phyloP scores from a whole-genome alignment of 2,113 vertebrate species.

The Prochilodus magdalenae region DNA sequence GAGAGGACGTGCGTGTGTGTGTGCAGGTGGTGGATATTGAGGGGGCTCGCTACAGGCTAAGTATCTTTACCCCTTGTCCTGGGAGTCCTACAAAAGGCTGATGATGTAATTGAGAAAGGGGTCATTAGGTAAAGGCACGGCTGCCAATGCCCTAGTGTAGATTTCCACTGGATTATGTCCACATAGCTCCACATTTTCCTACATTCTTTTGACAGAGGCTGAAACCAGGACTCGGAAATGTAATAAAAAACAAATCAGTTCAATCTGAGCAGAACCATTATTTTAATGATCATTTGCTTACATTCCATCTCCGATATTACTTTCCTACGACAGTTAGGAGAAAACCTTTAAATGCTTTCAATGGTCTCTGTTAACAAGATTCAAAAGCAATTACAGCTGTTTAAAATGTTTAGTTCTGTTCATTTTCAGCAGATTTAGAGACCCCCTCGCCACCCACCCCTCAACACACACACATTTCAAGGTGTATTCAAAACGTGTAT shows the following conservation, averaged over 20 bases:
- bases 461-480: not conserved
- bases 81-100: conserved; percentile 49
- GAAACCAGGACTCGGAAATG: not conserved
- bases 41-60: conserved; percentile 39
- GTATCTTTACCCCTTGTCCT: conserved; percentile 53
- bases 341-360: too few relatives aligned
- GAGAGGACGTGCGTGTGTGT: not conserved
- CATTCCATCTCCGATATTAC: too few relatives aligned
- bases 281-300: too few relatives aligned
- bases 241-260: not conserved
- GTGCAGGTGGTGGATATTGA: conserved; percentile 30
- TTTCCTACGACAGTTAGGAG: too few relatives aligned
- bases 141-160: conserved; percentile 42
- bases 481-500: not conserved
- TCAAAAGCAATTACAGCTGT: too few relatives aligned
- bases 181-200: conserved; percentile 30
- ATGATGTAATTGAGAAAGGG: conserved; percentile 57
- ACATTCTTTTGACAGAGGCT: conserved; percentile 12
- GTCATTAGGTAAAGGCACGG: conserved; percentile 56
- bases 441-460: not conserved
- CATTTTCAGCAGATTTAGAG: not conserved
- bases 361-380: too few relatives aligned
- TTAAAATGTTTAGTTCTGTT: not conserved
- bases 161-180: conserved; percentile 43
- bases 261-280: not conserved